These are phyloP conservation scores for Austrolebias charrua DNA, from an alignment of 2,797 vertebrate species.

Conservation along the genomic window DNA sequence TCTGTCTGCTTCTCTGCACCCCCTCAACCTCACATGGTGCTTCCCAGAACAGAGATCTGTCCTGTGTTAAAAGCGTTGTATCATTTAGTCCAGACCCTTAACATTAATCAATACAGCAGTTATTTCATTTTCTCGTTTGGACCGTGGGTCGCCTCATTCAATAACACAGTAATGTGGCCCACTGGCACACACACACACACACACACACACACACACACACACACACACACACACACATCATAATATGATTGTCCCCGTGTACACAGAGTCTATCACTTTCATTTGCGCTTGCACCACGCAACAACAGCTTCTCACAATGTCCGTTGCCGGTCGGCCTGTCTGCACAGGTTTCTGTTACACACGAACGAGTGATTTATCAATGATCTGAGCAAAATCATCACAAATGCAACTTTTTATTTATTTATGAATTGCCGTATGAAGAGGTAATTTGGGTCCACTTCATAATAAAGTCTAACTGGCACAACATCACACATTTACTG, in stretches of 20 bases:
- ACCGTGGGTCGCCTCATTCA: constrained; percentile 63
- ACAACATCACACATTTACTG: constrained; percentile 54
- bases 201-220: constrained; percentile 46
- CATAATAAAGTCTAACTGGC: constrained; percentile 59
- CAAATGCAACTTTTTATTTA: constrained; percentile 29
- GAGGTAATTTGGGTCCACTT: constrained; percentile 50
- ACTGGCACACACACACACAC: constrained; percentile 41
- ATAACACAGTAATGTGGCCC: constrained; percentile 59
- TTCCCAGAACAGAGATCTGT: constrained; percentile 65
- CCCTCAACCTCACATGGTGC: constrained; percentile 38
- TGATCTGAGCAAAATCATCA: constrained; percentile 14
- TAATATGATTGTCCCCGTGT: constrained; percentile 57
- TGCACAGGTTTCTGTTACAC: constrained; percentile 9
- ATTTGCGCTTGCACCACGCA: constrained; percentile 38
- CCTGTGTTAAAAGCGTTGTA: constrained; percentile 72
- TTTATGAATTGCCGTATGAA: constrained; percentile 45
- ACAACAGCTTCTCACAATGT: constrained; percentile 50
- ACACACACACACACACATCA: constrained; percentile 39
- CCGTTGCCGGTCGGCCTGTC: constrained; percentile 25
- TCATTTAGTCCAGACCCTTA: constrained; percentile 69
- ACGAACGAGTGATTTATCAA: constrained; percentile 12
- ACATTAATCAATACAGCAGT: constrained; percentile 75
- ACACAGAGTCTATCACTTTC: constrained; percentile 52
- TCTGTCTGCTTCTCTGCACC: constrained; percentile 45
- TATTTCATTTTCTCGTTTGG: constrained; percentile 76